Evolutionary conservation across 2,888 invertebrate species (phyloP), one percentile per base, ranked within the genome.

Genomic region (Phlogophora meticulosa): DNA sequence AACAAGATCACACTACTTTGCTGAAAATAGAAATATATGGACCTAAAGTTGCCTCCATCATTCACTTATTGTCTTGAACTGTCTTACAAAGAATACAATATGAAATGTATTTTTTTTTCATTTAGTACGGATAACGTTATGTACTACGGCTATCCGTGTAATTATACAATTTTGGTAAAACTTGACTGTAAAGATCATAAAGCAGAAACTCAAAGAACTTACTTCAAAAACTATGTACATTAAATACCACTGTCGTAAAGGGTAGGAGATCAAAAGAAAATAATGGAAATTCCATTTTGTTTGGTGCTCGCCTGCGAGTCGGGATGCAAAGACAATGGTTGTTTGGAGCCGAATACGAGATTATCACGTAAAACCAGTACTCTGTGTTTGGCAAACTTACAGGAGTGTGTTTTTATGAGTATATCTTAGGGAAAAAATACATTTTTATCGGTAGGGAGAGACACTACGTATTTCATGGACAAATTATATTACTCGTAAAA

Each of bases 181-280:
- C 42, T 64, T 59, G 7, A 43, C 63, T 55, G 32, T 43, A 13
- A 72, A 71, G n/a, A 71, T 36, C 48, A 63, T 68, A 64, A 67
- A 64, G 46, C 58, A 59, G 64, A 69, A 74, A 68, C 67, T 65
- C 75, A 71, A 73, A 71, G 79, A 71, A 78, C 62, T 72, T 66
- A 51, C 71, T 79, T 17, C 60, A 65, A 73, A 77, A 82, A 84
- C 82, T 82, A 79, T 79, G 80, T 67, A 83, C 72, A 66, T 77
- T 81, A 77, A 82, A 83, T 82, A 82, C 76, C 76, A 74, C 52
- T 70, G 67, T 68, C 80, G 70, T 77, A 82, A 84, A 82, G 84
- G 72, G 69, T 70, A 72, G 22, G 52, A 84, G 77, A 82, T 82
- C 82, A 73, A 82, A 84, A 80, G 80, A 84, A 75, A 84, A 82